Evolutionary conservation across 1,140 invertebrate genomes (phyloP).

Genomic region (Euglossa dilemma): DNA sequence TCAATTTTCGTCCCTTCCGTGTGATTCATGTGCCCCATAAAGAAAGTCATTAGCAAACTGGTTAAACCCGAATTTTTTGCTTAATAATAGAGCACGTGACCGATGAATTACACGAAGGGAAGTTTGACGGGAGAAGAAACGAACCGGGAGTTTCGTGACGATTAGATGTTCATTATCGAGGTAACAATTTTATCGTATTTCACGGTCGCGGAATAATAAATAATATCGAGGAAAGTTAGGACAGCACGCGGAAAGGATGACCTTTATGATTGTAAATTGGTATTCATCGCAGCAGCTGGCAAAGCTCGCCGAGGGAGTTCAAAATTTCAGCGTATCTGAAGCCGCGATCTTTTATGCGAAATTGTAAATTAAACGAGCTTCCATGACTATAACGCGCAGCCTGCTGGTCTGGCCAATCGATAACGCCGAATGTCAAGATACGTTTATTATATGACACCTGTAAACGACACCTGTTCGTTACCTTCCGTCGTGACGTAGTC

Average conservation of each 20-base stretch:
- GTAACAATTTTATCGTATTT: neutral
- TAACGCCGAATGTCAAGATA: neutral
- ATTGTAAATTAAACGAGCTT: conserved; percentile 33
- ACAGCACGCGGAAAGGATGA: neutral
- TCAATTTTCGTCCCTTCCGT: too few relatives aligned
- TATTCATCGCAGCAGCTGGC: neutral
- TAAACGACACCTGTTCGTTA: neutral
- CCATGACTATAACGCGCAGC: neutral
- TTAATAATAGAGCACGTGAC: too few relatives aligned
- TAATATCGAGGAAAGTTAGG: conserved; percentile 6
- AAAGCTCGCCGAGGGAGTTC: neutral
- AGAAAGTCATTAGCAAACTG: too few relatives aligned
- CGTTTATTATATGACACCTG: conserved; percentile 3
- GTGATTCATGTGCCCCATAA: neutral
- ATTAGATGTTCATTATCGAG: neutral
- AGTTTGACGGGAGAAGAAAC: neutral
- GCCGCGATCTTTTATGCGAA: neutral
- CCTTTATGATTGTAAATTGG: conserved; percentile 37
- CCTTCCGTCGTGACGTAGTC: neutral
- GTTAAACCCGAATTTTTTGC: too few relatives aligned
- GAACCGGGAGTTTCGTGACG: too few relatives aligned
- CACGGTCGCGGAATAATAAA: conserved; percentile 11
- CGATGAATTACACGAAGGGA: neutral
- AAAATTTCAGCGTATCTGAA: conserved; percentile 12
- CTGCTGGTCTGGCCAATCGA: neutral